Conservation (phyloP, 1,140 invertebrate genomes). For the Oryctes rhinoceros region DNA sequence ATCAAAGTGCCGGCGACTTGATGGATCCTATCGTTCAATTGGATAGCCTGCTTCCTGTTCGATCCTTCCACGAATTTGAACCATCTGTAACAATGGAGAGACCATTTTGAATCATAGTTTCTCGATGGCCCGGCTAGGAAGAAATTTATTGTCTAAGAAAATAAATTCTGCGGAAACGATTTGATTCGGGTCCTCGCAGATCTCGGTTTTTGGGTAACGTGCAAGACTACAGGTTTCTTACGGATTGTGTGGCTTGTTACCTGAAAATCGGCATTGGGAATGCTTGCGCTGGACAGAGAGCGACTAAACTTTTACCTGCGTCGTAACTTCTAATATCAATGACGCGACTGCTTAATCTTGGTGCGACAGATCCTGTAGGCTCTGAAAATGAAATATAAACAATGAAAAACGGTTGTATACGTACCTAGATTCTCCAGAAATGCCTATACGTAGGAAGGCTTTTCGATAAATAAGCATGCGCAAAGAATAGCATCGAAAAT, state of each 20-base stretch:
- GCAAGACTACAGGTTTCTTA: not conserved
- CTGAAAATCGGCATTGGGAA: constrained; percentile 70
- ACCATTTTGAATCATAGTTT: constrained; percentile 6
- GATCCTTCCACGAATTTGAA: constrained; percentile 91
- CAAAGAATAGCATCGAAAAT: too few species aligned
- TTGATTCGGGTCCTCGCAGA: not conserved
- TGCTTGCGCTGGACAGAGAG: constrained; percentile 71
- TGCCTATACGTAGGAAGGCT: not conserved
- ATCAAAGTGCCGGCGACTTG: constrained; percentile 95
- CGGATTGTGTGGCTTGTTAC: constrained; percentile 56
- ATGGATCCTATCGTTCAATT: constrained; percentile 85
- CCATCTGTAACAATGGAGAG: constrained; percentile 75
- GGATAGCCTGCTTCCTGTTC: constrained; percentile 82
- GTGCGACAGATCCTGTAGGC: constrained; percentile 63
- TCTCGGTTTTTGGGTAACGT: not conserved
- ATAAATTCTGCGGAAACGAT: not conserved
- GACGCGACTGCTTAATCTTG: constrained; percentile 60
- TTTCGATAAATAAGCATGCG: not conserved
- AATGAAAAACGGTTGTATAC: constrained; percentile 23
- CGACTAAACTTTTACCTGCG: constrained; percentile 58
- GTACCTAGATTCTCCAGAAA: constrained; percentile 33
- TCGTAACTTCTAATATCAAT: constrained; percentile 61
- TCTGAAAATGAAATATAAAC: constrained; percentile 58
- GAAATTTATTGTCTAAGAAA: not conserved
- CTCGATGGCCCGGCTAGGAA: not conserved